Evolutionary conservation across 2,888 invertebrate species (phyloP).

Genomic region (Drosophila rubida): DNA sequence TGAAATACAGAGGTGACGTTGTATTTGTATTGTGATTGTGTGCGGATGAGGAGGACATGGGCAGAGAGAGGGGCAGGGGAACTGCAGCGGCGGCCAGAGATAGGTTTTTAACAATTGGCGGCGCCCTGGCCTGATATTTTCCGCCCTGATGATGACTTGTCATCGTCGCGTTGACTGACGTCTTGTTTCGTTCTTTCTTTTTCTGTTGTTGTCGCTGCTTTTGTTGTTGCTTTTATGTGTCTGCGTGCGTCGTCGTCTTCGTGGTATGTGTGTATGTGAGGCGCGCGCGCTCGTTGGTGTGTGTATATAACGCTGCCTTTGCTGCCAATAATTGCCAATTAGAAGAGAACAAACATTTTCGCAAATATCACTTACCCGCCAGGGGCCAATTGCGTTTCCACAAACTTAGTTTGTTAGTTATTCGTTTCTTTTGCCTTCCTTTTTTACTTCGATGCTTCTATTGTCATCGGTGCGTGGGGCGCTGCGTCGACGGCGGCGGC

Average conservation of each 20-base stretch:
- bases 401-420: background rate
- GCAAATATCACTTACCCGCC: slow-evolving; percentile 42
- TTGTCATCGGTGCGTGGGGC: slow-evolving; percentile 71
- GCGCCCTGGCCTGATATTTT: slow-evolving; percentile 65
- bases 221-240: slow-evolving; percentile 29
- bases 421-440: slow-evolving; percentile 38
- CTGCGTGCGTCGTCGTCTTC: slow-evolving; percentile 7
- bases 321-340: slow-evolving; percentile 67
- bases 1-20: slow-evolving; percentile 75
- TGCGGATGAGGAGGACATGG: slow-evolving; percentile 40
- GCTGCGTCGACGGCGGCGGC: slow-evolving; percentile 60
- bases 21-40: slow-evolving; percentile 52
- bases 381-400: slow-evolving; percentile 45
- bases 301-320: slow-evolving; percentile 44
- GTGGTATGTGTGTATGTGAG: slow-evolving; percentile 34
- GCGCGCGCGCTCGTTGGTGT: slow-evolving; percentile 54
- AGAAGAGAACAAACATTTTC: slow-evolving; percentile 47
- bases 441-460: slow-evolving; percentile 43
- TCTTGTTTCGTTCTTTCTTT: slow-evolving; percentile 30
- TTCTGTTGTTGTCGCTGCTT: background rate
- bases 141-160: slow-evolving; percentile 77
- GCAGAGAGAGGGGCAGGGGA: slow-evolving; percentile 32
- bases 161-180: slow-evolving; percentile 53
- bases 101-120: slow-evolving; percentile 79
- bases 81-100: slow-evolving; percentile 81